A percentile compares a stretch with the other conserved stretches of the same genome.
Conservation (phyloP, 2,113 vertebrate genomes). For the Eira barbara region DNA sequence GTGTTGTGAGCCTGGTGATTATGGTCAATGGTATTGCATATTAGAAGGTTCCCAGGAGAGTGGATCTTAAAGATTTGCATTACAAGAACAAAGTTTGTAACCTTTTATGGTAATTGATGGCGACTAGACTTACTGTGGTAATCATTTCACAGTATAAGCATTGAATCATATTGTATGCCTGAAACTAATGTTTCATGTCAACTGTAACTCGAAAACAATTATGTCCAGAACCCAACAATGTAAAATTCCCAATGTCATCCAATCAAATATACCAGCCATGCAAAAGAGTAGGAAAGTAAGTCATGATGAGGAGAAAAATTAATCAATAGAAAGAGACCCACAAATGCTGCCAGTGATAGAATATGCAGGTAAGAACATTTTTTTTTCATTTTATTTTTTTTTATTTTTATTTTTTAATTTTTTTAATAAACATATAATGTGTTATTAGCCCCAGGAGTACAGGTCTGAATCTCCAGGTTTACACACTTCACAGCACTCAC, state of each 20-base stretch:
- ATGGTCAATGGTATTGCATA: not conserved
- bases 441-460: no score
- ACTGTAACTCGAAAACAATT: not conserved
- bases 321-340: no score
- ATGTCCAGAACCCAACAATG: not conserved
- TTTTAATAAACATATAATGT: no score
- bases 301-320: not conserved
- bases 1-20: not conserved
- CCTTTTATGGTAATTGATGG: not conserved
- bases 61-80: not conserved
- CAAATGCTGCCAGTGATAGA: no score
- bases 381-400: no score
- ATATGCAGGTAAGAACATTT: no score
- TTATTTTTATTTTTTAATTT: no score
- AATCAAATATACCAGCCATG: not conserved
- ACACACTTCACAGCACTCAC: no score
- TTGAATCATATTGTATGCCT: not conserved
- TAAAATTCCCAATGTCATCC: not conserved
- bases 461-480: no score
- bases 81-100: not conserved
- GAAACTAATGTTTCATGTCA: not conserved
- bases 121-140: not conserved
- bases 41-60: not conserved
- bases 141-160: not conserved
- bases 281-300: not conserved